Evolutionary conservation across 2,113 vertebrate species (phyloP).

Genomic region (Candoia aspera): DNA sequence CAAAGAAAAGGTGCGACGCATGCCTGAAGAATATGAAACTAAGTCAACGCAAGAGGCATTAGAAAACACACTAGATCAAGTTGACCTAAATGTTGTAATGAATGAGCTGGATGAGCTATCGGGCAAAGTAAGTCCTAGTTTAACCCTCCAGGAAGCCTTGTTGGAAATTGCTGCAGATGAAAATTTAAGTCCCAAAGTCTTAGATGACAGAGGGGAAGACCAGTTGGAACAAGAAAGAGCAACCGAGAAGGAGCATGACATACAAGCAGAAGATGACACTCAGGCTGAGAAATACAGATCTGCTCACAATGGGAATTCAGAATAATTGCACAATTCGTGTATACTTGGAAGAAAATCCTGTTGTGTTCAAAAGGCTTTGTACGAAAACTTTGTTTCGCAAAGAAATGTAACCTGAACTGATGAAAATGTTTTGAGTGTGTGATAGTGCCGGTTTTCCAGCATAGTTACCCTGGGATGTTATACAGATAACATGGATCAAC

Average conservation of each 20-base stretch:
- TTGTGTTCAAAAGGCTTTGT: neutral
- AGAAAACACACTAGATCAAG: neutral
- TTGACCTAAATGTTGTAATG: neutral
- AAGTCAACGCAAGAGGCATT: neutral
- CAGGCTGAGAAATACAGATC: neutral
- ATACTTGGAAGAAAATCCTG: neutral
- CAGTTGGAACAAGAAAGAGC: neutral
- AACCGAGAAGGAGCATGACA: neutral
- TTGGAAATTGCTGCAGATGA: neutral
- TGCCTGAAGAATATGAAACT: neutral
- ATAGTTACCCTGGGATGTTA: neutral
- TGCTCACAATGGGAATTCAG: neutral
- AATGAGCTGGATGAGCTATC: neutral
- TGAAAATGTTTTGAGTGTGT: neutral
- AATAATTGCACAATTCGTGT: neutral
- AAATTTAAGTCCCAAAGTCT: neutral
- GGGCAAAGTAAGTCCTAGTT: neutral
- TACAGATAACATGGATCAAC: neutral
- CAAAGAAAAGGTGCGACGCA: neutral
- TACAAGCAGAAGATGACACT: neutral
- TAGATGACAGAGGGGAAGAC: neutral
- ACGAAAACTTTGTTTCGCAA: neutral
- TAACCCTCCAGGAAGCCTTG: neutral
- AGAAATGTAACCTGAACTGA: neutral
- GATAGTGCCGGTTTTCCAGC: neutral